A percentile compares a stretch with the other conserved stretches of the same genome.
Conservation (phyloP, 30 jellyfish, hydroid and myxozoan species). For the Calvadosia cruxmelitensis region DNA sequence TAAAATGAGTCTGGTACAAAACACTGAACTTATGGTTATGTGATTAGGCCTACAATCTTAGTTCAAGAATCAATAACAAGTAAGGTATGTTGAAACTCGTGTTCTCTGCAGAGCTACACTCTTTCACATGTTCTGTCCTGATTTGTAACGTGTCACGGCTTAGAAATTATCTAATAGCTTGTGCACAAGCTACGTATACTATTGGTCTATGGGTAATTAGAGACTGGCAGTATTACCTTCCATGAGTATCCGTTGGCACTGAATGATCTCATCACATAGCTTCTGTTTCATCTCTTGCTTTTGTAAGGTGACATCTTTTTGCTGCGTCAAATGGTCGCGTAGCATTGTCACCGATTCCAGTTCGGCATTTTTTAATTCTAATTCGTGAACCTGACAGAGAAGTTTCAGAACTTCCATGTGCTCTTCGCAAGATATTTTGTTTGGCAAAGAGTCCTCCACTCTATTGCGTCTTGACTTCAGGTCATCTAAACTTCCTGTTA, state of each 20-base stretch:
- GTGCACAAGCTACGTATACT: too few relatives aligned
- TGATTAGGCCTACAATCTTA: too few relatives aligned
- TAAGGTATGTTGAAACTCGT: too few relatives aligned
- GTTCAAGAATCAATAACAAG: too few relatives aligned
- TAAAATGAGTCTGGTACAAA: too few relatives aligned
- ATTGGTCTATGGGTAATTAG: too few relatives aligned
- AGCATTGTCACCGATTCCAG: constrained; percentile 68
- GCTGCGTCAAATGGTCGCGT: constrained; percentile 81
- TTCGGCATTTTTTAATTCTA: constrained; percentile 74
- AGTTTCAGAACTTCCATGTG: constrained; percentile 66
- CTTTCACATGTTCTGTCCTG: too few relatives aligned
- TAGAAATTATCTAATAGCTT: too few relatives aligned
- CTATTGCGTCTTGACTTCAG: constrained; percentile 32
- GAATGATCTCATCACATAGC: constrained; percentile 65
- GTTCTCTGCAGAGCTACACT: too few relatives aligned
- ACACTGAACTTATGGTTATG: too few relatives aligned
- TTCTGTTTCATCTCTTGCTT: constrained; percentile 61
- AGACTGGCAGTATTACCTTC: too few relatives aligned
- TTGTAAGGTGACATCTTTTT: constrained; percentile 61
- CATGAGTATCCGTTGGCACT: constrained; percentile 41
- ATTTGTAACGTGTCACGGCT: too few relatives aligned
- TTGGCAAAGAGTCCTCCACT: constrained; percentile 45
- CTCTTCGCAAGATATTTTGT: constrained; percentile 66
- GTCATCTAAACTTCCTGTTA: constrained; percentile 37
- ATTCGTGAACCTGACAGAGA: constrained; percentile 82